Percentiles rank a stretch among this genome's conserved stretches.
phyloP scores from a whole-genome alignment of 2,797 vertebrate genomes.

The Leptodactylus fallax region DNA sequence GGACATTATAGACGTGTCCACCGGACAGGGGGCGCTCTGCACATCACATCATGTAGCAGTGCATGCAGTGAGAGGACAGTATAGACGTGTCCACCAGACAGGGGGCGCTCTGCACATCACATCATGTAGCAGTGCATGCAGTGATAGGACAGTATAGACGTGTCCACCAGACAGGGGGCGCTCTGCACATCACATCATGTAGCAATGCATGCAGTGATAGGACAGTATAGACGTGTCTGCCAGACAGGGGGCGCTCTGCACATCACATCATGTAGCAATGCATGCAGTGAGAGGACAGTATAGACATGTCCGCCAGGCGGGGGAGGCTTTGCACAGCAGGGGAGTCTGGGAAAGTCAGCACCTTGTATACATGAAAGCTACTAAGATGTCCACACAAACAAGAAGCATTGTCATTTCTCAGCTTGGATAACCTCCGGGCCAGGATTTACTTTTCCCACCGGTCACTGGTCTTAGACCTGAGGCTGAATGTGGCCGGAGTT shows the following conservation, averaged over 20 bases:
- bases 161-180: background rate
- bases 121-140: background rate
- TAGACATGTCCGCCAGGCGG: background rate
- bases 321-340: constrained; percentile 11
- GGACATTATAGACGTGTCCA: background rate
- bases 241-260: no score
- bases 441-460: constrained; percentile 8
- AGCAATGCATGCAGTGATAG: background rate
- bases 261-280: no score
- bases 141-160: background rate
- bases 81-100: background rate
- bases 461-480: background rate
- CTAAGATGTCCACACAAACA: background rate
- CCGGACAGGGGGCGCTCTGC: no score
- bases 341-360: constrained; percentile 36
- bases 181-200: background rate
- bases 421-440: background rate
- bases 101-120: no score
- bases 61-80: background rate
- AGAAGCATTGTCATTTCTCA: background rate
- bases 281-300: background rate
- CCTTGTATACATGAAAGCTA: constrained; percentile 15
- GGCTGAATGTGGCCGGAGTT: no score
- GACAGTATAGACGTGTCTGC: background rate
- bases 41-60: no score